Evolutionary conservation across 2,888 invertebrate species (phyloP), one percentile per base, ranked within the genome.

Genomic region (Agrotis exclamationis): DNA sequence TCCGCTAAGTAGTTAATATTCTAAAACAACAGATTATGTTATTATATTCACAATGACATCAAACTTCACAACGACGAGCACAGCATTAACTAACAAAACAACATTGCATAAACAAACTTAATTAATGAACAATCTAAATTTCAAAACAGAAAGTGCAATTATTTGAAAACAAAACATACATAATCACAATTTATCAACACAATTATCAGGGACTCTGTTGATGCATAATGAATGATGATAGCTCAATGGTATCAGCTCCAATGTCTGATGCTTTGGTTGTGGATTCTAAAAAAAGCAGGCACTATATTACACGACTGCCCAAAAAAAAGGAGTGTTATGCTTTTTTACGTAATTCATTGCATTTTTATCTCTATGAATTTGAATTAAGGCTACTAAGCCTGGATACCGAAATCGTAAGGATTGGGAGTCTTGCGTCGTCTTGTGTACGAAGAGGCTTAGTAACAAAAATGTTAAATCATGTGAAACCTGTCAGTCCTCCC

Each of bases 81-180:
- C 16, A 24, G 18, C 6, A 59, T 14, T 59, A 70, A 18, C 45
- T 72, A 24, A 2, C 20, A 18, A 59, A 59, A 72, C 53, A 53
- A 39, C 2, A 47, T 22, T 7, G 9, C 20, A 39, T 58, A 44
- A 33, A 48, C 7, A 51, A 53, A 60, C 13, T 2, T 24, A 47
- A 33, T 16, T 47, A 33, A 58, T 20, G 2, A 20, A 71, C 22
- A 28, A 16, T 44, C 16, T 22, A 33, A 51, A 45, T 33, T 47
- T 13, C 18, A 56, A 60, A 57, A 39, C 13, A 62, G 5, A 33
- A 72, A 44, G 9, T 45, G 48, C 18, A 44, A 63, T 33, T 18
- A 63, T 5, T 57, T 45, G 20, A 45, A 51, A 64, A 47, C 39
- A 45, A 18, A 22, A 28, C 24, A 20, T 4, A 28, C 24, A 20